Evolutionary conservation across 2,888 invertebrate species (phyloP).

Genomic region (Ametastegia equiseti): DNA sequence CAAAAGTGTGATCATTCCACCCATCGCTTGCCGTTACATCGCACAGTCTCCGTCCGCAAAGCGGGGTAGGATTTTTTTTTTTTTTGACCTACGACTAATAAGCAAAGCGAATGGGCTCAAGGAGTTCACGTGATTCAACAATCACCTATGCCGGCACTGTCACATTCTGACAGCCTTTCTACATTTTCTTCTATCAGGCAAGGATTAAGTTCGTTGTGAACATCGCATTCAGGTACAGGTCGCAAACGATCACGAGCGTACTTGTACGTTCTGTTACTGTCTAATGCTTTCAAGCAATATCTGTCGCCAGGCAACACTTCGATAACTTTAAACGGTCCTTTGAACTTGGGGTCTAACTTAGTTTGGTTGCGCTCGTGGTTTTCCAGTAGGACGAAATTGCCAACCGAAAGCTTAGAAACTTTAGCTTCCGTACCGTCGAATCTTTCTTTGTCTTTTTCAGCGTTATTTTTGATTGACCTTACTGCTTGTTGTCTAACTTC

Average conservation of each 20-base stretch:
- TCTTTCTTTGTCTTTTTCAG: constrained; percentile 30
- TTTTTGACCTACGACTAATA: constrained; percentile 6
- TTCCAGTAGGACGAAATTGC: constrained; percentile 45
- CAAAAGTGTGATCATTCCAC: not conserved
- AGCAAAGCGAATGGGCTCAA: not conserved
- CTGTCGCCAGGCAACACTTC: constrained; percentile 45
- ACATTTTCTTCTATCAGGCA: too few relatives aligned
- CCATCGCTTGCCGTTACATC: constrained; percentile 16
- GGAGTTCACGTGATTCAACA: not conserved
- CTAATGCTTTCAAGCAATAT: constrained; percentile 38
- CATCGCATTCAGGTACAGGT: constrained; percentile 1
- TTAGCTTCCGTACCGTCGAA: constrained; percentile 45
- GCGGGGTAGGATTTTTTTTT: constrained; percentile 19
- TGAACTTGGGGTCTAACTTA: constrained; percentile 47
- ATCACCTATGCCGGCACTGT: not conserved
- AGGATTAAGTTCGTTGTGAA: not conserved
- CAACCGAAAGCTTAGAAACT: constrained; percentile 36
- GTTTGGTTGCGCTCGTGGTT: constrained; percentile 50
- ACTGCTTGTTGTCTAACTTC: constrained; percentile 49
- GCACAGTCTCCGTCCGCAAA: not conserved
- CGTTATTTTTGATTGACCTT: constrained; percentile 36
- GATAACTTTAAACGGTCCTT: constrained; percentile 34
- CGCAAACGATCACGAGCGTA: constrained; percentile 48
- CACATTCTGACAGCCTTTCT: not conserved
- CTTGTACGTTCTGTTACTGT: constrained; percentile 47